Evolutionary conservation across 2,797 vertebrate species (phyloP).

Genomic region (Distichodus sexfasciatus): DNA sequence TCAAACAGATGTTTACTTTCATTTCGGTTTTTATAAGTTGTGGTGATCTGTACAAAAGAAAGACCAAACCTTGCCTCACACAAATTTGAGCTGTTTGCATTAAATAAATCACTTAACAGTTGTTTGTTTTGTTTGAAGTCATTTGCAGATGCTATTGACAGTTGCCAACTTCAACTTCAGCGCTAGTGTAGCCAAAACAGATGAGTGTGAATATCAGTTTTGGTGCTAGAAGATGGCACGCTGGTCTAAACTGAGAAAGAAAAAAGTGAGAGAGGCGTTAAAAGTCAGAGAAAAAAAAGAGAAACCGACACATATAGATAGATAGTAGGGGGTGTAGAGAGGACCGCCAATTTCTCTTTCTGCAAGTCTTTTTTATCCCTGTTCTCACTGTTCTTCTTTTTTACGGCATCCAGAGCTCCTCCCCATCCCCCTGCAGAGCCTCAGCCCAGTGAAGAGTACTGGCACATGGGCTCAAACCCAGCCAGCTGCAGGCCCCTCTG

Average conservation of each 20-base stretch:
- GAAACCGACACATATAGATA: constrained; percentile 18
- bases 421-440: constrained; percentile 60
- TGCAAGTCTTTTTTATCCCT: constrained; percentile 65
- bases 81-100: neutral
- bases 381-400: constrained; percentile 70
- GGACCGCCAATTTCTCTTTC: constrained; percentile 33
- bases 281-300: constrained; percentile 16
- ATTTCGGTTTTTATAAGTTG: neutral
- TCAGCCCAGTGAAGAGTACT: constrained; percentile 65
- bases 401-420: constrained; percentile 70
- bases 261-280: neutral
- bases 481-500: constrained; percentile 41
- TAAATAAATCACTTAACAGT: neutral
- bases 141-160: neutral
- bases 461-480: constrained; percentile 42
- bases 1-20: neutral
- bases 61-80: neutral
- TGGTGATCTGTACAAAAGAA: neutral
- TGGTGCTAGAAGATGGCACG: neutral
- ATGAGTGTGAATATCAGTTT: neutral
- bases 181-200: neutral
- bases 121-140: neutral
- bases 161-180: neutral
- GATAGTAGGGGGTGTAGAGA: neutral
- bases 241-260: neutral